Evolutionary conservation across 1,140 invertebrate genomes (phyloP).

Genomic region (Trachymyrmex cornetzi): DNA sequence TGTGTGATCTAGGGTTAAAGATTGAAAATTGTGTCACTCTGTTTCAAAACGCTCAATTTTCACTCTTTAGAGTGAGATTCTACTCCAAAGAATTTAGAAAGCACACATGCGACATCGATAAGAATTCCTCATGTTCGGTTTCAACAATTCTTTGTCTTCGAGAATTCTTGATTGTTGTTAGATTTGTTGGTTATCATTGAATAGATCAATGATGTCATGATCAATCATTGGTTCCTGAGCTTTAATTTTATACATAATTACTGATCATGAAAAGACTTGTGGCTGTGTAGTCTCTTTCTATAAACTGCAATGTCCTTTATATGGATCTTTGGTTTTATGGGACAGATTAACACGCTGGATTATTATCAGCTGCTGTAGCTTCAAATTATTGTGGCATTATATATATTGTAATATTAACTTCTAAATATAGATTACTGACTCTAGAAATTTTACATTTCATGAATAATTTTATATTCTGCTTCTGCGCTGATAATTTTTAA

Average conservation of each 20-base stretch:
- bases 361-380: slow-evolving; percentile 6
- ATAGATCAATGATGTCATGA: neutral
- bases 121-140: neutral
- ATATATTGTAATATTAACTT: slow-evolving; percentile 1
- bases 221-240: neutral
- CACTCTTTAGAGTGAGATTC: too few species aligned
- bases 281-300: neutral
- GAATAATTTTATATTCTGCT: neutral
- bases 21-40: too few species aligned
- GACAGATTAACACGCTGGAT: slow-evolving; percentile 8
- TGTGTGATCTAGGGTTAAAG: too few species aligned
- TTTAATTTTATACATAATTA: slow-evolving; percentile 20
- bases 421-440: neutral
- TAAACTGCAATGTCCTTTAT: neutral
- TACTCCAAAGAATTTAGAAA: too few species aligned
- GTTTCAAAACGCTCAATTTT: too few species aligned
- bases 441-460: slow-evolving; percentile 13
- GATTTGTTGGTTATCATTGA: neutral
- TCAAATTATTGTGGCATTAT: neutral
- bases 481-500: neutral
- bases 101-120: neutral
- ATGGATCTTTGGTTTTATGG: slow-evolving; percentile 31
- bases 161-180: neutral
- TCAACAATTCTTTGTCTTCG: neutral
- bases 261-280: neutral